Percentiles rank a stretch among this genome's conserved stretches.
These are phyloP conservation scores for Nephrotoma appendiculata DNA, from an alignment of 2,888 invertebrate genomes.

Conservation along the genomic window DNA sequence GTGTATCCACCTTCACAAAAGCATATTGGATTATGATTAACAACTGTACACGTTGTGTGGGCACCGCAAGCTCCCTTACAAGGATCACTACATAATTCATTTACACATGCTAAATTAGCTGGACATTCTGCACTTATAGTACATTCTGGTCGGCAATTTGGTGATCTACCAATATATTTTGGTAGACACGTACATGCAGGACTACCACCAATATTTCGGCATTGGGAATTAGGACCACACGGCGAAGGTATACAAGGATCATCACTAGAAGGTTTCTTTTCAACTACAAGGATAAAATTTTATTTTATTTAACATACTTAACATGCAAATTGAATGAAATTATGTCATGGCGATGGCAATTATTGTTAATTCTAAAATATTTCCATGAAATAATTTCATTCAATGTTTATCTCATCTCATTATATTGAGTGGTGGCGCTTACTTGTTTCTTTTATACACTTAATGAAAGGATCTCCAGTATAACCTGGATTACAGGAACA, in stretches of 20 bases:
- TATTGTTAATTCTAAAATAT: constrained; percentile 25
- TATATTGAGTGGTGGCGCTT: constrained; percentile 27
- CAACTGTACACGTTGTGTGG: constrained; percentile 56
- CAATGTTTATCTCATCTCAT: background rate
- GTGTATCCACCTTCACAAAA: constrained; percentile 58
- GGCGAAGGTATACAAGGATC: constrained; percentile 74
- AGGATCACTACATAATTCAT: constrained; percentile 63
- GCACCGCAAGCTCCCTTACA: constrained; percentile 65
- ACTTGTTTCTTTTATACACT: constrained; percentile 51
- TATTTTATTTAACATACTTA: constrained; percentile 1
- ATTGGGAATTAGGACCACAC: constrained; percentile 74
- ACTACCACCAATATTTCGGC: constrained; percentile 58
- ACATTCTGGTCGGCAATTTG: constrained; percentile 71
- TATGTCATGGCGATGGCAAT: background rate
- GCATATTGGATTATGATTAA: constrained; percentile 65
- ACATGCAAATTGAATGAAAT: background rate
- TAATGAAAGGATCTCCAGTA: constrained; percentile 66
- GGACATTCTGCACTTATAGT: constrained; percentile 59
- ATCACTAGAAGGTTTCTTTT: constrained; percentile 34
- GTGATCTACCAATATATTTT: constrained; percentile 68
- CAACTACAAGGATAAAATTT: constrained; percentile 5
- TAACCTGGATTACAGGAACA: constrained; percentile 68
- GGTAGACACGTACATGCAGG: constrained; percentile 69
- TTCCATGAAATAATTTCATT: background rate
- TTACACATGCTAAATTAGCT: constrained; percentile 59